Conservation (phyloP, 2,888 invertebrate genomes). For the Hermodice carunculata region DNA sequence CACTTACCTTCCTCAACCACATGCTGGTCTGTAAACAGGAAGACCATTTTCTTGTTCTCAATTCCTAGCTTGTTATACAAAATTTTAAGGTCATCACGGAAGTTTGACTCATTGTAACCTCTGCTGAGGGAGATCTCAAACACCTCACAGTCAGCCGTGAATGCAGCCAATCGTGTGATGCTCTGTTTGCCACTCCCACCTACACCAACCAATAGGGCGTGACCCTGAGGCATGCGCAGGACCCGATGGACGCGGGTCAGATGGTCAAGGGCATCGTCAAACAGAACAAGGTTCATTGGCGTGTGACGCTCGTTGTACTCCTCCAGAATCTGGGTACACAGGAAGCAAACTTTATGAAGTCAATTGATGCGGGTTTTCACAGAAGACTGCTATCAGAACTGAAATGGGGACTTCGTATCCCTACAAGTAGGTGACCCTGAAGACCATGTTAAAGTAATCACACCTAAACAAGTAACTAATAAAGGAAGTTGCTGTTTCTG, state of each 20-base stretch:
- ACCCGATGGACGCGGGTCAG: conserved; percentile 88
- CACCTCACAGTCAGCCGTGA: conserved; percentile 83
- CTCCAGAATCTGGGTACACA: conserved; percentile 85
- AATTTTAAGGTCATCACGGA: conserved; percentile 88
- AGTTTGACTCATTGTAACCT: conserved; percentile 85
- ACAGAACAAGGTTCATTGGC: conserved; percentile 85
- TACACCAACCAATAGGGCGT: conserved; percentile 87
- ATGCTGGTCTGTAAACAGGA: conserved; percentile 87
- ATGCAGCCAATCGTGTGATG: conserved; percentile 83
- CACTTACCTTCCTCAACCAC: conserved; percentile 72
- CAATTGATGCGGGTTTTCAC: too few relatives aligned
- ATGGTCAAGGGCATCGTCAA: conserved; percentile 93
- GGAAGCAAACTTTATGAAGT: too few relatives aligned
- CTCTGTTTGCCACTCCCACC: conserved; percentile 92
- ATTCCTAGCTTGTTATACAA: conserved; percentile 84
- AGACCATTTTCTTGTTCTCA: conserved; percentile 83
- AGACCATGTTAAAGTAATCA: too few relatives aligned
- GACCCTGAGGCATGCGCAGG: conserved; percentile 85
- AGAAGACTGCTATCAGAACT: too few relatives aligned
- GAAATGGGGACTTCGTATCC: too few relatives aligned
- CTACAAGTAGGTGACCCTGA: too few relatives aligned
- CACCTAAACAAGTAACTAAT: too few relatives aligned
- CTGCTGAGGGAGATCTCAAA: conserved; percentile 83
- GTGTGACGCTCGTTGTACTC: conserved; percentile 83
- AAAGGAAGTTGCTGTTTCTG: too few relatives aligned